These are phyloP conservation scores for Torymus tubicola DNA, from an alignment of 2,888 invertebrate species.

Conservation along the genomic window DNA sequence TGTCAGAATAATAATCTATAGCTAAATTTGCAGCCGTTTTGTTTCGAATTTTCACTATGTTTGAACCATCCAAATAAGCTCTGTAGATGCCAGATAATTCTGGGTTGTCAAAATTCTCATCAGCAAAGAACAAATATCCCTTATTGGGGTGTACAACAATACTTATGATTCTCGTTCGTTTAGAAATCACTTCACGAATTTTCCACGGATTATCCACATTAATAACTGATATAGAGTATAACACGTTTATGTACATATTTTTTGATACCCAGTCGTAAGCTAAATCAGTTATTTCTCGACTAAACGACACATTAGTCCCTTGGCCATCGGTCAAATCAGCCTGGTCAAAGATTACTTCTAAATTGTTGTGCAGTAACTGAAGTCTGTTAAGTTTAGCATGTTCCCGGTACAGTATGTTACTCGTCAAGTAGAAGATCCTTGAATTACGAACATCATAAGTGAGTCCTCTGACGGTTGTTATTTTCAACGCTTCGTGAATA, in stretches of 20 bases:
- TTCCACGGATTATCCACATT: background rate
- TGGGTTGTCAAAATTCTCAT: no score
- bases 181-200: background rate
- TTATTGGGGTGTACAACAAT: constrained; percentile 7
- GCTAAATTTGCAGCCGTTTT: background rate
- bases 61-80: constrained; percentile 17
- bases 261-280: constrained; percentile 13
- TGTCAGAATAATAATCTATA: constrained; percentile 20
- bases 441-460: background rate
- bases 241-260: constrained; percentile 9
- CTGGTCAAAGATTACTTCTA: background rate
- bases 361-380: no score
- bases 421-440: no score
- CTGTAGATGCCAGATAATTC: background rate
- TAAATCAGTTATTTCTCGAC: background rate
- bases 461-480: background rate
- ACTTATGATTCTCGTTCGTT: background rate
- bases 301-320: background rate
- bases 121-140: constrained; percentile 13
- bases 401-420: no score
- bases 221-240: background rate
- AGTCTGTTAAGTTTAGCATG: no score
- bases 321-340: background rate
- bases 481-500: background rate
- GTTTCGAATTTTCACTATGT: background rate